Evolutionary conservation across 2,113 vertebrate genomes (phyloP).

Genomic region (Coptodon rendalli): DNA sequence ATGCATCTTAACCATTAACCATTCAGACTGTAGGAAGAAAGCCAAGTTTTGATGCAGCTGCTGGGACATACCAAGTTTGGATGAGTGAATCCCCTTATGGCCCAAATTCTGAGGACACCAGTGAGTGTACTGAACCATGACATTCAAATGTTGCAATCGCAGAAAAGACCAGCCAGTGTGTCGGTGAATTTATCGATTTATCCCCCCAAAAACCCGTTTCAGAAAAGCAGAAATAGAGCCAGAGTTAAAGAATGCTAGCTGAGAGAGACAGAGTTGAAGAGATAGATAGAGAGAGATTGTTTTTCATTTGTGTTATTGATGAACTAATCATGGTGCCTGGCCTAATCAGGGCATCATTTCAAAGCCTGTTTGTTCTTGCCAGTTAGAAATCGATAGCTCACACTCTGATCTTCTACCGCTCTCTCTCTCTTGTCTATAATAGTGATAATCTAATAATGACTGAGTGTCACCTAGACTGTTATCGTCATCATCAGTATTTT

Average conservation of each 20-base stretch:
- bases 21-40: not conserved
- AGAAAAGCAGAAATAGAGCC: not conserved
- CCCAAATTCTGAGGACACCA: not conserved
- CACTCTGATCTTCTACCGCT: not conserved
- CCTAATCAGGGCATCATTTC: conserved; percentile 39
- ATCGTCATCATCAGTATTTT: not conserved
- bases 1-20: not conserved
- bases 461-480: not conserved
- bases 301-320: conserved; percentile 46
- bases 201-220: not conserved
- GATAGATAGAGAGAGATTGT: conserved; percentile 10
- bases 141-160: not conserved
- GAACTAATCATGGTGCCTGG: conserved; percentile 10
- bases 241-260: not conserved
- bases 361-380: conserved; percentile 24
- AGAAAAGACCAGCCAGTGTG: not conserved
- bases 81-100: fast-evolving
- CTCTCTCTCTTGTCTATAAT: not conserved
- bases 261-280: not conserved
- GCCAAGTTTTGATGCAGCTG: not conserved
- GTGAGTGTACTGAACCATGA: not conserved
- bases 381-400: conserved; percentile 19
- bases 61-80: not conserved
- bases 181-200: not conserved
- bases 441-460: conserved; percentile 27